Conservation (phyloP, 2,113 vertebrate genomes). For the Crocuta crocuta region DNA sequence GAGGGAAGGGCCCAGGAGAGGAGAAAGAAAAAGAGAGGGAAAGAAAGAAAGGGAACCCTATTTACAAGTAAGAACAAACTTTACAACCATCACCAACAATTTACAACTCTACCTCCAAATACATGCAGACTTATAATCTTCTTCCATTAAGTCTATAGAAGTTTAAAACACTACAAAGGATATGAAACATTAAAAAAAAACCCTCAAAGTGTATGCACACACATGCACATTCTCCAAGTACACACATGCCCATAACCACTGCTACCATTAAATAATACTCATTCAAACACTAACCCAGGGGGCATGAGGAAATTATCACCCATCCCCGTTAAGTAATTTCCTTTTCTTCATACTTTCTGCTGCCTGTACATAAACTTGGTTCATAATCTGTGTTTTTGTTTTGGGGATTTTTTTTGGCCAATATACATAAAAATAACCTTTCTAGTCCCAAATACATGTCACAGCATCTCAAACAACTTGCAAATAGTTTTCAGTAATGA, state of each 20-base stretch:
- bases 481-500: conserved; percentile 9
- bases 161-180: conserved; percentile 59
- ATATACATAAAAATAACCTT: conserved; percentile 34
- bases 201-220: background rate
- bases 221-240: background rate
- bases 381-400: background rate
- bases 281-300: background rate
- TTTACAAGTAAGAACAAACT: conserved; percentile 44
- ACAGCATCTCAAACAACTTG: background rate
- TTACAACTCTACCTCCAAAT: conserved; percentile 34
- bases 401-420: background rate
- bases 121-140: conserved; percentile 35
- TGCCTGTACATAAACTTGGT: background rate
- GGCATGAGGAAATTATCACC: background rate
- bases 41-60: background rate
- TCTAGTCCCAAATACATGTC: background rate
- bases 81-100: conserved; percentile 15
- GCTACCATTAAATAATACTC: background rate
- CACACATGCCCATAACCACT: background rate
- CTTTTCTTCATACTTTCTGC: conserved; percentile 38
- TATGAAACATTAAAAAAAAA: conserved; percentile 18
- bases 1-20: too few relatives aligned
- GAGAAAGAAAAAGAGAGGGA: too few relatives aligned
- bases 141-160: conserved; percentile 7
- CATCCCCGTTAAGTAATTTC: conserved; percentile 10